These are phyloP conservation scores for Siniperca knerii DNA, from an alignment of 2,113 vertebrate genomes.

Conservation along the genomic window DNA sequence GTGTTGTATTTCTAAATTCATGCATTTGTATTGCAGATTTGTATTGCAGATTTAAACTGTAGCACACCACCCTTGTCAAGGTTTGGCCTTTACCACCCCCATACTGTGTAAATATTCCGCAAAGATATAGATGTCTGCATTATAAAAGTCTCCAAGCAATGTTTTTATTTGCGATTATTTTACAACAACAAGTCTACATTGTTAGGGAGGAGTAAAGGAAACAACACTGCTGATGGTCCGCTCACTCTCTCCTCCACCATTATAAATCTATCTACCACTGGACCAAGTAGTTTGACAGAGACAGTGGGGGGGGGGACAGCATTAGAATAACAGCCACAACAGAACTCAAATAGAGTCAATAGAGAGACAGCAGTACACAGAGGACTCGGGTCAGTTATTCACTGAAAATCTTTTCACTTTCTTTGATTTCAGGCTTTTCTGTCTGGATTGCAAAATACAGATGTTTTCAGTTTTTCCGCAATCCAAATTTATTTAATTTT, in stretches of 20 bases:
- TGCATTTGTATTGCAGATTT: neutral
- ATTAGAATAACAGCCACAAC: conserved; percentile 78
- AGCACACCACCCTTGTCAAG: neutral
- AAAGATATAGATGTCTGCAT: conserved; percentile 39
- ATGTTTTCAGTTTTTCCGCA: conserved; percentile 6
- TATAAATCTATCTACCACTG: conserved; percentile 73
- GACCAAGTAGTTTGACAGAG: conserved; percentile 74
- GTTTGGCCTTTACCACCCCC: neutral
- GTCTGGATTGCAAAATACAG: conserved; percentile 18
- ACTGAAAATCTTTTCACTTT: conserved; percentile 52
- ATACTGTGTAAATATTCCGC: neutral
- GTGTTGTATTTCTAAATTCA: neutral
- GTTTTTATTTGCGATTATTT: conserved; percentile 83
- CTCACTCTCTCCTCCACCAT: conserved; percentile 64
- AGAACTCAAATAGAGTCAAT: conserved; percentile 70
- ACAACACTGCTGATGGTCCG: conserved; percentile 64
- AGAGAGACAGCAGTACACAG: conserved; percentile 58
- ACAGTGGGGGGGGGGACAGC: conserved; percentile 51
- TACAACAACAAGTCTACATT: conserved; percentile 84
- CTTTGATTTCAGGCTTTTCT: conserved; percentile 33
- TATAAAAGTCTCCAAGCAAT: conserved; percentile 79
- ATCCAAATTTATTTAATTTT: neutral
- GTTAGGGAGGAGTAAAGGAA: conserved; percentile 68
- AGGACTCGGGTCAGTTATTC: conserved; percentile 45
- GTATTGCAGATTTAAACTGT: neutral